Evolutionary conservation across 1,140 invertebrate species (phyloP), one percentile per base, ranked within the genome.

Genomic region (Drosophila jambulina): DNA sequence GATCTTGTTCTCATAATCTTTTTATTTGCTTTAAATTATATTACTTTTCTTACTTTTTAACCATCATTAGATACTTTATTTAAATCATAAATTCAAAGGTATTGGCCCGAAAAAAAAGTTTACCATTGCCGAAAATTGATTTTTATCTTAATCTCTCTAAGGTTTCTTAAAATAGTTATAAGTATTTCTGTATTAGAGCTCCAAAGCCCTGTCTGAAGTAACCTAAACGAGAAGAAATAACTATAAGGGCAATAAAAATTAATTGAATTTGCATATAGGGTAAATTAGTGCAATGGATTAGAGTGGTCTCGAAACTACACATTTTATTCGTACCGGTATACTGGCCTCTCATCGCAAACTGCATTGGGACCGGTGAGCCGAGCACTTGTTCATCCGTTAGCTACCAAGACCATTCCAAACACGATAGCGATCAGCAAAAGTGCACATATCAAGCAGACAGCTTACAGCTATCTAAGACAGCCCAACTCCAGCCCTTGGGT

Each of bases 401-500:
- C 91, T 91, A 92, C 83, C 91, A 91, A 92, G 86, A 87, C 91
- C 91, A 92, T 92, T 92, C 91, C 91, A 92, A 92, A 91, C 91
- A 91, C 91, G 91, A 92, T 92, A 92, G 84, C 86, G 85, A 90
- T 90, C 85, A 77, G 68, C 27, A 46, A 62, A 69, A 76, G 61
- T 76, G 78, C 85, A 74, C 75, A 90, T 88, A 90, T 82, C 75
- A 88, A 88, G 70, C 62, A 49, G 17, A 71, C 58, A 56, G 38
- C 56, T 54, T 75, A 74, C 34, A 40, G 32, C 64, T 42, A 27
- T 54, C 36, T 34, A 67, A 68, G 67, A 54, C 25, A 46, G n/a
- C 56, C 29, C 46, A 40, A 43, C 32, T 38, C 23, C 27, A n/a
- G 40, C 62, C 23, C 36, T 46, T 67, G 53, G 48, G 13, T 51